Base-by-base conservation (phyloP, 2,113 vertebrate genomes). In the Archilochus colubris region DNA sequence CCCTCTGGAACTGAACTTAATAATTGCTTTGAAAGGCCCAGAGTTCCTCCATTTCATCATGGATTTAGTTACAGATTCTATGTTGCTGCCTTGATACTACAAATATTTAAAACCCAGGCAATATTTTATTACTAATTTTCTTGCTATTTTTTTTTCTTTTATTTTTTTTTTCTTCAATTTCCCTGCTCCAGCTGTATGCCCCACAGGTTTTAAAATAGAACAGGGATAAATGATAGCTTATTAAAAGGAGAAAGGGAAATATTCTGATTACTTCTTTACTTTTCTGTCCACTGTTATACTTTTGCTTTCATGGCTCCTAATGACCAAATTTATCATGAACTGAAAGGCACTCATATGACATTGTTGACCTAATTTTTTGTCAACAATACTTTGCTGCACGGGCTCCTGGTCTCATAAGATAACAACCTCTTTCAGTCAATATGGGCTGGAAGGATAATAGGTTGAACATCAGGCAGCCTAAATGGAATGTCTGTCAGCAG, bases 281-380 rank as follows among this genome's bases (percentile, higher is more conserved):
- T 95, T 54, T 59, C 54, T 73, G 25, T 27, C 66, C 54, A 43
- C 9, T 9, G 44, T 38, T 79, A 50, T 12, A 46, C 40, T 7
- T 9, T 70, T 61, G 61, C 76, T 88, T 77, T 67, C 58, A 25
- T 7, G 1, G 53, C 62, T 86, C n/a, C 51, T 93, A 94, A 96
- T 91, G 81, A 92, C 12, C 83, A 57, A 80, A 88, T 94, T 75
- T 28, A 24, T 68, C 69, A 63, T 20, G 88, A 79, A 53, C 44
- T 53, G 55, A 54, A 70, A 69, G 76, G 61, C 43, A 67, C 59
- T 77, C 13, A 0, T 23, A 30, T 54, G 91, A 76, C 79, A 84
- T 12, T 40, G 64, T 13, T 94, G 93, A 96, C 91, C 93, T 91
- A 53, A 90, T 91, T 96, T 94, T 94, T 95, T 82, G 62, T 86